Conservation (phyloP, 92 coral and sea anemone species). For the Epizoanthus ramosus region DNA sequence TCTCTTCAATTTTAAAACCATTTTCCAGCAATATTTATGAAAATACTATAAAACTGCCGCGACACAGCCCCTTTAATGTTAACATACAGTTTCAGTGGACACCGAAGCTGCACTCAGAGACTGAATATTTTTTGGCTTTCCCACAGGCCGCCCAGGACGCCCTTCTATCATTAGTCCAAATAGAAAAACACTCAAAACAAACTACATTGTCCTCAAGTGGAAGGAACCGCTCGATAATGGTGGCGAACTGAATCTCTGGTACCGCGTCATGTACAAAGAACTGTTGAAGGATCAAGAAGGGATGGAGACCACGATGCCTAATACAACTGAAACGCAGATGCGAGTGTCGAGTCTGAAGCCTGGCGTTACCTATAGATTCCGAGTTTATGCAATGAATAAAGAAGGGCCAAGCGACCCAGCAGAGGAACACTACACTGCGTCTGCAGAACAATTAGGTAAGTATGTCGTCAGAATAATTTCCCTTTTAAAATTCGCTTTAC, state of each 20-base stretch:
- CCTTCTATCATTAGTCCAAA: constrained; percentile 1
- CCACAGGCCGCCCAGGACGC: constrained; percentile 9
- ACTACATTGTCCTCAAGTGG: constrained; percentile 12
- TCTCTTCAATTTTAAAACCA: no score
- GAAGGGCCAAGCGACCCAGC: constrained; percentile 10
- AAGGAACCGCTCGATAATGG: constrained; percentile 16
- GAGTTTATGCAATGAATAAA: constrained; percentile 5
- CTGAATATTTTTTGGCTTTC: no score
- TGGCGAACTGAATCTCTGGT: constrained; percentile 15
- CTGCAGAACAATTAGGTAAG: constrained; percentile 16
- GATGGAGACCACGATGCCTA: background rate
- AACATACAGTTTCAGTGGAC: no score
- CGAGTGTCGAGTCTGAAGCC: background rate
- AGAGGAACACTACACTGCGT: background rate
- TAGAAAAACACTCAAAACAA: background rate
- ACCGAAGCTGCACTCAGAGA: no score
- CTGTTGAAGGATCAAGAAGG: background rate
- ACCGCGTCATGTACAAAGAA: constrained; percentile 12
- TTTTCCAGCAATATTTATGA: no score
- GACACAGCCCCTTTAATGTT: no score
- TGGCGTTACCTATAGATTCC: constrained; percentile 13
- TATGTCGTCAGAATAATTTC: no score
- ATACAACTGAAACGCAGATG: background rate
- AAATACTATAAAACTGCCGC: no score
- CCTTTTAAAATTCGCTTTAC: no score